phyloP scores from a whole-genome alignment of 2,888 invertebrate species.

The Caradrina clavipalpis region DNA sequence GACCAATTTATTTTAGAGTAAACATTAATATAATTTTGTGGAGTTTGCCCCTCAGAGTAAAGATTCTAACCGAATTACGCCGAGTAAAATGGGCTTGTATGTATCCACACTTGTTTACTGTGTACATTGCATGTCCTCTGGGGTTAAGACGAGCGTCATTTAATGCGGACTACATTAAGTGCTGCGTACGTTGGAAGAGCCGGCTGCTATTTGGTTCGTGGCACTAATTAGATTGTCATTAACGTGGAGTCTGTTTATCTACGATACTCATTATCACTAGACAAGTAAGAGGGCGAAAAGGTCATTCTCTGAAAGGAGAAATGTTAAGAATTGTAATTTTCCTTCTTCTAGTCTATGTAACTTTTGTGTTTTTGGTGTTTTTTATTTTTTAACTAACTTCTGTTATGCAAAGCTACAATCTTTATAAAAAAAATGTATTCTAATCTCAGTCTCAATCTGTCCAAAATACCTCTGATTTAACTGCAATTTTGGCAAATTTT shows the following conservation, averaged over 20 bases:
- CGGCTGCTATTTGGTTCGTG: conserved; percentile 33
- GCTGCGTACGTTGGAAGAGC: conserved; percentile 21
- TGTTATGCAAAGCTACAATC: background rate
- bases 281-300: background rate
- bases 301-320: conserved; percentile 10
- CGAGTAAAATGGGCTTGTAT: conserved; percentile 40
- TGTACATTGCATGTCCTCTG: conserved; percentile 38
- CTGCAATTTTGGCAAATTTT: too few relatives aligned
- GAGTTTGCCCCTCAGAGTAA: conserved; percentile 45
- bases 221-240: conserved; percentile 59
- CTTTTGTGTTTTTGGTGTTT: background rate
- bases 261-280: conserved; percentile 19
- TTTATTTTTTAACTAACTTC: background rate
- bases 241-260: conserved; percentile 43
- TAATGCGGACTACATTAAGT: conserved; percentile 46
- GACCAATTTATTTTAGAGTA: conserved; percentile 52
- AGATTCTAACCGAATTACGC: conserved; percentile 49
- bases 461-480: too few relatives aligned
- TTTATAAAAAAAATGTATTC: background rate
- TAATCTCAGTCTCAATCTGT: too few relatives aligned
- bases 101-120: conserved; percentile 44
- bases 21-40: conserved; percentile 51
- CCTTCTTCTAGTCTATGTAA: background rate
- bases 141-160: conserved; percentile 47
- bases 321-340: conserved; percentile 1